These are phyloP conservation scores for Anolis sagrei DNA, from an alignment of 2,113 vertebrate species.

Conservation along the genomic window DNA sequence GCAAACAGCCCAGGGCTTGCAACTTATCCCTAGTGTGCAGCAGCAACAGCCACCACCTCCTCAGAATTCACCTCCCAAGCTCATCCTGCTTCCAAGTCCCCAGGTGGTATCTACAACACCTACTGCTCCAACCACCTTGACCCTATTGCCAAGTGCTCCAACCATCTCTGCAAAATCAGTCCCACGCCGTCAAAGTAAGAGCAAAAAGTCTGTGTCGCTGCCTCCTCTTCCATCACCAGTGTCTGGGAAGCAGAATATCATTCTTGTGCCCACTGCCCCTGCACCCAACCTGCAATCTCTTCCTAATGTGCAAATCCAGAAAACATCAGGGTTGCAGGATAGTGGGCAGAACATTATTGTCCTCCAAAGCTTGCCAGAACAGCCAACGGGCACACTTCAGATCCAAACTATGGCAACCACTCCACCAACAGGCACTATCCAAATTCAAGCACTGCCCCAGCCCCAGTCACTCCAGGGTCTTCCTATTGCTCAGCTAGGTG, in stretches of 20 bases:
- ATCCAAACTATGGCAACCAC: slow-evolving; percentile 49
- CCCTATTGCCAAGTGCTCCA: slow-evolving; percentile 72
- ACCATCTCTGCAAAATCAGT: slow-evolving; percentile 33
- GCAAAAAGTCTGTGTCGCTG: slow-evolving; percentile 13
- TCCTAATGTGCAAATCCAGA: slow-evolving; percentile 38
- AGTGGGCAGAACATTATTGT: slow-evolving; percentile 64
- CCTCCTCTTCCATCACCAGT: background rate
- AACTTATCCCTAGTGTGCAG: slow-evolving; percentile 86
- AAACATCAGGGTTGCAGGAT: background rate
- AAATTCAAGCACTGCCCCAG: slow-evolving; percentile 37
- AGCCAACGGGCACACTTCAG: slow-evolving; percentile 60
- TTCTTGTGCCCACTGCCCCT: slow-evolving; percentile 15
- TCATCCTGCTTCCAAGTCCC: slow-evolving; percentile 67
- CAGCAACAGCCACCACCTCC: slow-evolving; percentile 67
- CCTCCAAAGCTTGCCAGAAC: slow-evolving; percentile 67
- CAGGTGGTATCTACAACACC: slow-evolving; percentile 62
- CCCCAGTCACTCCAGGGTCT: slow-evolving; percentile 32
- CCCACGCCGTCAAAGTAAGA: slow-evolving; percentile 5
- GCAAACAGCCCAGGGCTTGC: slow-evolving; percentile 86
- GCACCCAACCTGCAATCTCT: background rate
- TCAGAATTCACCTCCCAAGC: slow-evolving; percentile 63
- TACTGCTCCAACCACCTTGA: slow-evolving; percentile 69
- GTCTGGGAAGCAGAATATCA: slow-evolving; percentile 49
- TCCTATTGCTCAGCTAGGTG: slow-evolving; percentile 42
- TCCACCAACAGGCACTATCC: slow-evolving; percentile 9